Percentiles rank a stretch among this genome's conserved stretches.
These are phyloP conservation scores for Sycophila texana DNA, from an alignment of 2,888 invertebrate species.

Conservation along the genomic window DNA sequence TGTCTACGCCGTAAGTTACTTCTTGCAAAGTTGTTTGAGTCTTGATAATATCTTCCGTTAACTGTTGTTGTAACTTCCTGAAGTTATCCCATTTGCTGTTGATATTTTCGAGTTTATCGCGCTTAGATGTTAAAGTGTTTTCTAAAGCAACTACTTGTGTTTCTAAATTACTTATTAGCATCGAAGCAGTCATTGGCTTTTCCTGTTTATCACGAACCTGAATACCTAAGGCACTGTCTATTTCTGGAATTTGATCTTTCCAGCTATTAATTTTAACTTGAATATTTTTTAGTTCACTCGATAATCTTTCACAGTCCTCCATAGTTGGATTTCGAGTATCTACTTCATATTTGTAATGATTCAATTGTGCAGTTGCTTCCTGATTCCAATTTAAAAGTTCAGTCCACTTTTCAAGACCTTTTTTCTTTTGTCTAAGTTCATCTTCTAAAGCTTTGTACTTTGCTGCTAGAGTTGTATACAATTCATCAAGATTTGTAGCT, in stretches of 20 bases:
- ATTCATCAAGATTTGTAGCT: constrained; percentile 83
- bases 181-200: constrained; percentile 84
- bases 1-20: constrained; percentile 77
- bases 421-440: constrained; percentile 85
- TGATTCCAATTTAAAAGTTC: constrained; percentile 89
- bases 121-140: constrained; percentile 82
- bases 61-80: constrained; percentile 83
- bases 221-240: constrained; percentile 83
- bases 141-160: constrained; percentile 82
- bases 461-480: constrained; percentile 85
- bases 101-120: constrained; percentile 83
- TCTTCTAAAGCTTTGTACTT: constrained; percentile 87
- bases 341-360: constrained; percentile 87
- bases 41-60: constrained; percentile 81
- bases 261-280: constrained; percentile 82
- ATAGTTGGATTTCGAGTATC: constrained; percentile 85
- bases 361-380: constrained; percentile 86
- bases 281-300: constrained; percentile 83
- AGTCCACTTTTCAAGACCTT: constrained; percentile 87
- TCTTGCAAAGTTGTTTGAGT: constrained; percentile 79
- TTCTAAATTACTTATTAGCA: constrained; percentile 85
- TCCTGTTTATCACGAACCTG: constrained; percentile 85
- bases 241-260: constrained; percentile 82
- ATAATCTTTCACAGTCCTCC: constrained; percentile 83
- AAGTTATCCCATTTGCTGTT: constrained; percentile 88